Base-by-base conservation (phyloP, 2,113 vertebrate species). In the Rhynchomys soricoides region DNA sequence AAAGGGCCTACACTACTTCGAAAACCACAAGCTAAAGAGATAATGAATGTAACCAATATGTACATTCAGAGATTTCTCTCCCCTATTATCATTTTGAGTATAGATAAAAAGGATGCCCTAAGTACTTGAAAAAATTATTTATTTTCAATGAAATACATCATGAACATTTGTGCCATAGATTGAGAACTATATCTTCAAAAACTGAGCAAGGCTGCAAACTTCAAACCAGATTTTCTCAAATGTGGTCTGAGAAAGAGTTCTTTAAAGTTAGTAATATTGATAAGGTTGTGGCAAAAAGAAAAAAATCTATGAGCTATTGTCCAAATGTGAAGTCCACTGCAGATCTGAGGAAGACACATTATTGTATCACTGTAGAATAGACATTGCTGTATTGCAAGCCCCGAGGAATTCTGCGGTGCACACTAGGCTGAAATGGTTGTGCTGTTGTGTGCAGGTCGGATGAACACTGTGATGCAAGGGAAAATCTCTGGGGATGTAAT, bases 191-290 rank as follows among this genome's bases (percentile, higher is more conserved):
- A 37, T 86, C 11, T 71, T 17, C 9, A 57, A 74, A 93, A 22
- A 7, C 45, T 94, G 59, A 73, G 16, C 19, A 50, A 77, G 4
- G 5, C 15, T 87, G 2, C 31, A 59, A 92, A 26, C 29, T 74
- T 86, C n/a, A 93, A 91, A 78, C 11, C 70, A 83, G 24, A 24
- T 50, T 93, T 95, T 79, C 31, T 37, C 83, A 91, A 93, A 57
- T 31, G 1, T 5, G 1, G 5, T 71, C 45, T 88, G 90, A 77
- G 43, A 57, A 83, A 52, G 1, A 70, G 57, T 29, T 75, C 16
- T 22, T 19, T 21, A 68, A n/a, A 13, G 31, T 73, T 92, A 37
- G 8, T 86, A 37, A 86, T 82, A 62, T 29, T 34, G 92, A 66
- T 15, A 2, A 0, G 74, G 11, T 4, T 19, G 29, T 55, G 13